Base-by-base conservation (phyloP, 1,140 invertebrate species). In the Nixonia krombeini region DNA sequence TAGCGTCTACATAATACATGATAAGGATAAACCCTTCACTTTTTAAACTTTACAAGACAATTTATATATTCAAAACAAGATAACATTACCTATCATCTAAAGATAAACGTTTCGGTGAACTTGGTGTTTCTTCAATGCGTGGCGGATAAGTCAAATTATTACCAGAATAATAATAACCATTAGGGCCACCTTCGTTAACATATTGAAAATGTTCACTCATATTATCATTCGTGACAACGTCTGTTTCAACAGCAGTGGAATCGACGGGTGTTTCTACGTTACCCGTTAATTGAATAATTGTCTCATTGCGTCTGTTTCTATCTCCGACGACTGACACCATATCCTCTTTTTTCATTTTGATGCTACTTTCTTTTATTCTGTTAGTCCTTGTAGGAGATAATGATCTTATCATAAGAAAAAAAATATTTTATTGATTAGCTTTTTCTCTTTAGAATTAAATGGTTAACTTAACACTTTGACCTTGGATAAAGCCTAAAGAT, bases 111-210 rank as follows among this genome's bases (percentile, higher is more conserved):
- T 86, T 86, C 2, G 84, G 84, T 3, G 84, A 86, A 25, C 67
- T 77, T 2, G 74, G 69, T 7, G 73, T 46, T 40, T 84, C 81
- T 4, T 85, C 81, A 4, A 83, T 75, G 1, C 83, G 74, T 13
- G 78, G 80, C 12, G 83, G 83, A 63, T 86, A 86, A 6, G 83
- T 86, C 0, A 86, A 59, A 68, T 85, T 86, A 49, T 77, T 83
- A 10, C 77, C 76, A 0, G 79, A 70, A 58, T 81, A 85, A 57
- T 84, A 85, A 49, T 84, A 85, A 12, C 83, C 80, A 10, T 62
- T 73, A 9, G 38, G 50, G 33, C 79, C 76, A 18, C 46, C 74
- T 9, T 81, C 76, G 46, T 68, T 67, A 0, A 56, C 7, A 61
- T 80, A 82, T 31, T 74, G 78, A 18, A 81, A 81, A 16, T 58